Evolutionary conservation across 2,888 invertebrate genomes (phyloP), one percentile per base, ranked within the genome.

Genomic region (Philopedon plagiatum): DNA sequence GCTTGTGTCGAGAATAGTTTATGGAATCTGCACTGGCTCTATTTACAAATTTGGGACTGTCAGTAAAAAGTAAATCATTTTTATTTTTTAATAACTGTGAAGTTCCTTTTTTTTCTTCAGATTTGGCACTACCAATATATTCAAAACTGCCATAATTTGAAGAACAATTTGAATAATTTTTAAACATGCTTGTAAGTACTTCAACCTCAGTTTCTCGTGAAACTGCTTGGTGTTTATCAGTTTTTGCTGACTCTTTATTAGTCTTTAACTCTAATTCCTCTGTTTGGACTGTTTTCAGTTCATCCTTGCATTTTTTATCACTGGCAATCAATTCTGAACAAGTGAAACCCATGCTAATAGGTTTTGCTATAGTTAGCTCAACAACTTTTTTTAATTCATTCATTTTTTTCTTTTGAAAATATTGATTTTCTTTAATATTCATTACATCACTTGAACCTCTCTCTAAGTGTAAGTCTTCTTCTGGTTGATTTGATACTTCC

Each of bases 81-180:
- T 62, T 58, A 9, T 57, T 54, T 51, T 73, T 46, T 9, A 62
- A 34, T n/a, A n/a, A n/a, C n/a, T n/a, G n/a, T n/a, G n/a, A n/a
- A n/a, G n/a, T n/a, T n/a, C n/a, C n/a, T n/a, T n/a, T 41, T 60
- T 56, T 58, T 8, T 63, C 37, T 21, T 15, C 13, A n/a, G n/a
- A n/a, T n/a, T n/a, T n/a, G n/a, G n/a, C n/a, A 29, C 26, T 69
- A 37, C 67, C 74, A 21, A 86, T 1, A 80, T 91, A 70, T 56
- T 77, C 73, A 62, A 73, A 76, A 62, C 72, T 72, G 15, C 62
- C 61, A 60, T 46, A 61, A 66, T 54, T 62, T 11, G 74, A 70
- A 15, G 60, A 71, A 37, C 60, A 73, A 64, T 69, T 68, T 9
- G 34, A 32, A 5, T n/a, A 18, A 13, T 32, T 11, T 11, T 41